Evolutionary conservation across 2,797 vertebrate species (phyloP).

Genomic region (Lepus townsendii): DNA sequence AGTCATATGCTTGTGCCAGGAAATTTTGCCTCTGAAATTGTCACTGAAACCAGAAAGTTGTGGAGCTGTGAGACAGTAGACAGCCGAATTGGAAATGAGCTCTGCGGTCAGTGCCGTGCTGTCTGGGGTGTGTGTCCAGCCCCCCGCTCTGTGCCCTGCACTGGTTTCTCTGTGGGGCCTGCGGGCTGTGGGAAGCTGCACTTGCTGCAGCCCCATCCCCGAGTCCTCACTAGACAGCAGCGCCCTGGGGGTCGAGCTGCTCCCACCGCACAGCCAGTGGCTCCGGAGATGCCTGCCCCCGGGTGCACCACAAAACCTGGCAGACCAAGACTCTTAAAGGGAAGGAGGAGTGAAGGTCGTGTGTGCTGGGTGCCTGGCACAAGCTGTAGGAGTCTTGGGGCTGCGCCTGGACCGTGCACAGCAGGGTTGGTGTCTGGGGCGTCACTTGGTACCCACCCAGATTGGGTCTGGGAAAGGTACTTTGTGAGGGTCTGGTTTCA

Average conservation of each 20-base stretch:
- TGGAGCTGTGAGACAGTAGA: neutral
- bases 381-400: neutral
- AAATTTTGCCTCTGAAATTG: neutral
- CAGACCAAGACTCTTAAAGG: neutral
- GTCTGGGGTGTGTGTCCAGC: neutral
- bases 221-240: no score
- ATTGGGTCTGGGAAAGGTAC: neutral
- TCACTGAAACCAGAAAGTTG: neutral
- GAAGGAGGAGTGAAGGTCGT: fast-evolving
- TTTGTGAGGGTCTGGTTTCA: neutral
- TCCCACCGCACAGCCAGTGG: no score
- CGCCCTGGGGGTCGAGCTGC: no score
- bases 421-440: neutral
- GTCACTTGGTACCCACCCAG: neutral
- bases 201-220: neutral
- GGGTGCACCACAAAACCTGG: no score
- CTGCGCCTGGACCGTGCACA: no score
- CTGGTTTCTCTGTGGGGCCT: neutral
- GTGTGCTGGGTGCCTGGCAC: neutral
- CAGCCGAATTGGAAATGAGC: neutral
- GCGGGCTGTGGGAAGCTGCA: neutral
- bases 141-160: no score
- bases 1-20: neutral
- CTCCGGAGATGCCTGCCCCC: no score
- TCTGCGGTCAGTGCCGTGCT: neutral